Conservation (phyloP, 2,888 invertebrate genomes). For the Apamea monoglypha region DNA sequence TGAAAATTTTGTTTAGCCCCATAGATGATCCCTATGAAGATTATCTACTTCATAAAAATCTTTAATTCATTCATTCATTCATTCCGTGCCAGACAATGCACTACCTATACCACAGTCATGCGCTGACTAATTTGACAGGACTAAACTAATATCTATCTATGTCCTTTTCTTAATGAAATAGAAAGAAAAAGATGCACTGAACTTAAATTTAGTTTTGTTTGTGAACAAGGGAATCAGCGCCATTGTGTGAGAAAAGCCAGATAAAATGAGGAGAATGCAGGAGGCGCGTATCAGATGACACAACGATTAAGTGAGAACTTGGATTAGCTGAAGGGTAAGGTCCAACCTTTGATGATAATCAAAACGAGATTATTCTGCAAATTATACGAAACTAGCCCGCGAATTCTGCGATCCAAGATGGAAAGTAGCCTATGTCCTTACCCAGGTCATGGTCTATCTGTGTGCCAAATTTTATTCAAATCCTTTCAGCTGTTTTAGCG, state of each 20-base stretch:
- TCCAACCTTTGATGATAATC: conserved; percentile 25
- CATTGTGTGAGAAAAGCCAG: conserved; percentile 30
- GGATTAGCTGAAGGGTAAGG: conserved; percentile 48
- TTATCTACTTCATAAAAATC: background rate
- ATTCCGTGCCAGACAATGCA: background rate
- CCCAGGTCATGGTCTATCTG: no score
- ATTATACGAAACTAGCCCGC: background rate
- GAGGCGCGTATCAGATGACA: conserved; percentile 36
- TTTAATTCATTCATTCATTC: background rate
- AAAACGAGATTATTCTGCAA: background rate
- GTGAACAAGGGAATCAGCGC: no score
- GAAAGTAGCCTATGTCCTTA: no score
- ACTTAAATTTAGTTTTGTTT: no score
- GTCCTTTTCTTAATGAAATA: no score
- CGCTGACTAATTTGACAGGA: no score
- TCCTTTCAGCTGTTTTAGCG: background rate
- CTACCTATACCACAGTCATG: background rate
- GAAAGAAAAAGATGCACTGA: no score
- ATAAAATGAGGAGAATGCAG: conserved; percentile 42
- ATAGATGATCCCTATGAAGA: conserved; percentile 2
- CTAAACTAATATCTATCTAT: no score
- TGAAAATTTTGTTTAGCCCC: conserved; percentile 46
- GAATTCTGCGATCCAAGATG: no score
- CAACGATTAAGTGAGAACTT: conserved; percentile 56
- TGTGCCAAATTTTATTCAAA: background rate